Conservation (phyloP, 2,888 invertebrate species). For the Galerucella calmariensis region DNA sequence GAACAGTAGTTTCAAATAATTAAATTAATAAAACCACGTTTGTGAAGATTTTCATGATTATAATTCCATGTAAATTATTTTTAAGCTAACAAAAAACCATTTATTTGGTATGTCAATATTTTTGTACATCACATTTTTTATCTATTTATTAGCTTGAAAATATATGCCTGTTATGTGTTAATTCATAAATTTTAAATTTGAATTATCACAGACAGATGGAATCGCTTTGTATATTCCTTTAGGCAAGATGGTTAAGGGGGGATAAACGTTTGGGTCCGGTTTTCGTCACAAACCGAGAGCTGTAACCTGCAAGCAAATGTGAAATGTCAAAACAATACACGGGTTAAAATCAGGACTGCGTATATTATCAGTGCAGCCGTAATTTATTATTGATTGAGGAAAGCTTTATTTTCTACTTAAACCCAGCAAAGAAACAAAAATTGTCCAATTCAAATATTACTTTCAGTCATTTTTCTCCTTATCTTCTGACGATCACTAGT, state of each 20-base stretch:
- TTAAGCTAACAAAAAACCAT: no score
- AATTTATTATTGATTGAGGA: neutral
- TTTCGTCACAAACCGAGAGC: neutral
- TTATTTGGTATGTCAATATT: neutral
- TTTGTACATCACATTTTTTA: neutral
- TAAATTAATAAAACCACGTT: no score
- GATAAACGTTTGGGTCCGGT: slow-evolving; percentile 5
- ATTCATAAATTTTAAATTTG: neutral
- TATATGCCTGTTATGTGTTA: neutral
- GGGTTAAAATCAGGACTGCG: neutral
- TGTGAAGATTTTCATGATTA: no score
- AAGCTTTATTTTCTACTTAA: neutral
- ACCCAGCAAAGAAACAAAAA: neutral
- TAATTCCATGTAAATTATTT: no score
- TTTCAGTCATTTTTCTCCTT: no score
- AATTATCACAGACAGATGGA: neutral
- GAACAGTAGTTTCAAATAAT: no score
- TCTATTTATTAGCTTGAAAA: neutral
- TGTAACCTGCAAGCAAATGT: slow-evolving; percentile 1
- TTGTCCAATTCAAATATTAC: no score
- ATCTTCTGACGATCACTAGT: neutral
- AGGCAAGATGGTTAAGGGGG: neutral
- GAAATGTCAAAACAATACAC: slow-evolving; percentile 2
- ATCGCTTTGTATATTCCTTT: slow-evolving; percentile 2
- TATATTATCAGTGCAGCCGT: neutral